phyloP scores from a whole-genome alignment of 2,113 vertebrate genomes.

The cattle (Bos taurus) region ARS-UCD2.0 NC_037331.1:69765001-69765500 shows the following conservation, averaged over 20 bases:
- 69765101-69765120: not conserved
- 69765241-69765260: not conserved
- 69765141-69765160: not conserved
- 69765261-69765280: not conserved
- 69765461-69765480: not conserved
- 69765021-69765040: not conserved
- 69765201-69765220: not conserved
- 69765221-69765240: not conserved
- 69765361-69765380: not conserved
- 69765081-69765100: not conserved
- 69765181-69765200: not conserved
- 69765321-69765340: not conserved
- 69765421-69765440: not conserved
- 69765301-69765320: not conserved
- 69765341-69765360: not conserved
- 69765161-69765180: not conserved
- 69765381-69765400: not conserved
- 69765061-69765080: not conserved
- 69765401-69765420: not conserved
- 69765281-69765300: not conserved
- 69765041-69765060: not conserved
- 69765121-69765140: not conserved
- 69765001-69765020: not conserved
- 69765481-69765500: not conserved
- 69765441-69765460: not conserved